Percentiles rank a stretch among this genome's conserved stretches.
These are phyloP conservation scores for Eurytoma californica DNA, from an alignment of 2,888 invertebrate species.

Conservation along the genomic window DNA sequence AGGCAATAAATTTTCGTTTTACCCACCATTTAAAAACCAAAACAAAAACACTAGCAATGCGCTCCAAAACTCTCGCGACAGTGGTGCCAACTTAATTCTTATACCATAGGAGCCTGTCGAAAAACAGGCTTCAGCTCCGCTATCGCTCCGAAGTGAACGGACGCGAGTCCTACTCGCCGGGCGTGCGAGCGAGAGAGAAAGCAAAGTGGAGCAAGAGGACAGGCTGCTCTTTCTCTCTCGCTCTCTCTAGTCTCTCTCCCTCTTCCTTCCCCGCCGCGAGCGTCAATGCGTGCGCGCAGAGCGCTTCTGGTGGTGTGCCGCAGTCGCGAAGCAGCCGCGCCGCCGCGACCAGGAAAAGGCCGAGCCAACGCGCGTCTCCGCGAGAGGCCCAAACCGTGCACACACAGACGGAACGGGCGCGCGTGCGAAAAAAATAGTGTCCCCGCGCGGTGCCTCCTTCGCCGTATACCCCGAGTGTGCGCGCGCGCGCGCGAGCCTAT, in stretches of 20 bases:
- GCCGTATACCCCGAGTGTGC: no score
- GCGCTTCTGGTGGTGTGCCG: not conserved
- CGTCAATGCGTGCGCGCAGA: not conserved
- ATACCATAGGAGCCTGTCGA: not conserved
- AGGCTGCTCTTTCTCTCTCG: slow-evolving; percentile 7
- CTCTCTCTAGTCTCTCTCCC: not conserved
- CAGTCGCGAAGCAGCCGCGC: slow-evolving; percentile 48
- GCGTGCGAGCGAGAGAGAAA: not conserved
- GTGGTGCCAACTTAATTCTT: no score
- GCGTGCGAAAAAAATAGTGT: not conserved
- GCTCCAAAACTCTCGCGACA: no score
- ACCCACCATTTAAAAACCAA: no score
- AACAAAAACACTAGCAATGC: no score
- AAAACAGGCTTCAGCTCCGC: not conserved
- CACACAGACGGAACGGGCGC: not conserved
- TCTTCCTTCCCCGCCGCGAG: no score
- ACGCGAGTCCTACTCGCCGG: not conserved
- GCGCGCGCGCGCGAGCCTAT: no score
- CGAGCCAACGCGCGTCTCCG: not conserved
- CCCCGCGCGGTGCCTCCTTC: no score
- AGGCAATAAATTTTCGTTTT: no score
- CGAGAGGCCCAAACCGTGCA: slow-evolving; percentile 2
- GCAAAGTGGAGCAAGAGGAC: no score
- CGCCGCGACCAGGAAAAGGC: slow-evolving; percentile 22
- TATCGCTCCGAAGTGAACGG: not conserved